Evolutionary conservation across 2,113 vertebrate genomes (phyloP), one percentile per base, ranked within the genome.

Genomic region (Protobothrops mucrosquamatus): DNA sequence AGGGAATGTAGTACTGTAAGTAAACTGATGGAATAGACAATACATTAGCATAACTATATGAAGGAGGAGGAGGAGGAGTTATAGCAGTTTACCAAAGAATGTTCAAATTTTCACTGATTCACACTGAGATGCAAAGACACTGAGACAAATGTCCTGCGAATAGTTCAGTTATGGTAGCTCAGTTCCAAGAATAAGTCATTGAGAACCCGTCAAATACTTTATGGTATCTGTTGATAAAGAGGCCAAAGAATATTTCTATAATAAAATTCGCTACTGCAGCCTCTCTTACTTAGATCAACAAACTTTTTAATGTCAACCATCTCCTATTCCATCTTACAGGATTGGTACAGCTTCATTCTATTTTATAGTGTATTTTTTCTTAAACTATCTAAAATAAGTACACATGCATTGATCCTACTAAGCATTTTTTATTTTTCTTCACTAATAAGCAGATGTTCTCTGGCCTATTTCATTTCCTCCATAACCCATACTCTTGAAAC

Each of bases 291-390:
- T 52, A 93, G 46, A 54, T 26, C 89, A 54, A 15, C 57, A 74
- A 22, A 46, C 3, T 92, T 94, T 88, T 93, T 59, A 93, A 94
- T 43, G 61, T 52, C 0, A 26, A 54, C 18, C 18, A n/a, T 88
- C 93, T 94, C 91, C 93, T 93, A 26, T 93, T 94, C 92, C 61
- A 89, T 93, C 85, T 93, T 89, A 64, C 26, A 26, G 12, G 64
- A 92, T 51, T 59, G 20, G 6, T 39, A 52, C 29, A 92, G 69
- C 95, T 89, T 92, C 0, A 0, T 81, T 29, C 89, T 26, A 0
- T 0, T 29, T 93, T 93, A 92, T 93, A 92, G 57, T 92, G 46
- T 48, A 87, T 0, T 26, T 43, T 61, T 26, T 48, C 48, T 56
- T 22, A 10, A 18, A 55, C 8, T 24, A 29, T 87, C 57, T 26